Conservation (phyloP, 2,888 invertebrate genomes). For the Mantis religiosa region DNA sequence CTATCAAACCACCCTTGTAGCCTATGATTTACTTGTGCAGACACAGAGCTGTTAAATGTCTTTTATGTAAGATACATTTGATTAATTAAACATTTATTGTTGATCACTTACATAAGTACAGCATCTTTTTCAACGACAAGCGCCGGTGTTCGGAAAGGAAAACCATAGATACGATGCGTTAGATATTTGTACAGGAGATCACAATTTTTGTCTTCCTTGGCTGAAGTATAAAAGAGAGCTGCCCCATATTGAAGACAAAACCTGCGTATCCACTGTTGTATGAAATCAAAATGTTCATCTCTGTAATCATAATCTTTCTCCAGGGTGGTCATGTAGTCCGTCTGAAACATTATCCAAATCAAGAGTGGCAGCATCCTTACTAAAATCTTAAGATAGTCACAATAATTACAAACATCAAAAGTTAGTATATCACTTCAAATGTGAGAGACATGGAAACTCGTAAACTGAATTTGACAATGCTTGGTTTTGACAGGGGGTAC, state of each 20-base stretch:
- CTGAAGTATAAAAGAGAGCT: constrained; percentile 93
- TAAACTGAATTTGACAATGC: too few relatives aligned
- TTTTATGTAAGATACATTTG: too few relatives aligned
- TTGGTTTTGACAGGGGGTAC: too few relatives aligned
- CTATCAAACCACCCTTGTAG: too few relatives aligned
- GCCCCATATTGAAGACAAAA: constrained; percentile 96
- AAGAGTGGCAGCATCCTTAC: too few relatives aligned
- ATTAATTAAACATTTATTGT: too few relatives aligned
- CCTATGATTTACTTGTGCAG: too few relatives aligned
- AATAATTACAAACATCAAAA: too few relatives aligned
- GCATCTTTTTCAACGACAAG: constrained; percentile 97
- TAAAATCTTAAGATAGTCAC: too few relatives aligned
- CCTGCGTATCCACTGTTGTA: constrained; percentile 93
- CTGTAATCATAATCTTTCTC: constrained; percentile 96
- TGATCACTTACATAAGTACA: constrained; percentile 83
- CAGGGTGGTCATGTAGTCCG: constrained; percentile 93
- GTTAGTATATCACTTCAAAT: too few relatives aligned
- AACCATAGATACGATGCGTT: constrained; percentile 92
- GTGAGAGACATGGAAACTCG: too few relatives aligned
- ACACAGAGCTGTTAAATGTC: too few relatives aligned
- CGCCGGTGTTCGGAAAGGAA: constrained; percentile 93
- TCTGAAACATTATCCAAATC: constrained; percentile 54
- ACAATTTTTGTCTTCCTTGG: constrained; percentile 98
- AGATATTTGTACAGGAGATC: constrained; percentile 96
- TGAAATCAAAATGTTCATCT: constrained; percentile 98